Percentiles rank a stretch among this genome's conserved stretches.
Conservation (phyloP, 2,888 invertebrate species). For the Sinohyriopsis cumingii region DNA sequence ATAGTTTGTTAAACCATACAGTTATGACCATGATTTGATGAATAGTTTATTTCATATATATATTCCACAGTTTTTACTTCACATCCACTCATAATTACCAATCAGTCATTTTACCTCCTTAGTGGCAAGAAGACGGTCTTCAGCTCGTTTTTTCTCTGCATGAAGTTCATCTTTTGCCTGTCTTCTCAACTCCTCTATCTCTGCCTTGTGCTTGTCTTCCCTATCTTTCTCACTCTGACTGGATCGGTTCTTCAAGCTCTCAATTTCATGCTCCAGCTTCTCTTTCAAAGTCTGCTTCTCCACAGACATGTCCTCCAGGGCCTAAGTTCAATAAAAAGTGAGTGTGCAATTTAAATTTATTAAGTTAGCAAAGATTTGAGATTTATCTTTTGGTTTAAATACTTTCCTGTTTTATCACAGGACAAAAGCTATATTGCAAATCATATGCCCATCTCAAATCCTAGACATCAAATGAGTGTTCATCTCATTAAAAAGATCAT, state of each 20-base stretch:
- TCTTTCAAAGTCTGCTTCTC: slow-evolving; percentile 65
- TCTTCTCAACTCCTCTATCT: slow-evolving; percentile 39
- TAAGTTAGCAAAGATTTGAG: not conserved
- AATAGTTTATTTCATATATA: not conserved
- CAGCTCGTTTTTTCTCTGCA: slow-evolving; percentile 41
- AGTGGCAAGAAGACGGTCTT: slow-evolving; percentile 43
- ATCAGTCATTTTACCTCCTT: slow-evolving; percentile 50
- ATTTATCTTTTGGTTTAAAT: no score
- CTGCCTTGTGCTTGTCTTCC: slow-evolving; percentile 36
- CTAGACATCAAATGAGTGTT: no score
- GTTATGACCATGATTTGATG: no score
- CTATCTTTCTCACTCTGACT: slow-evolving; percentile 41
- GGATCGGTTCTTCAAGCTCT: slow-evolving; percentile 43
- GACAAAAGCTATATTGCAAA: no score
- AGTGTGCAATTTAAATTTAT: not conserved
- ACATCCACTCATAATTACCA: not conserved
- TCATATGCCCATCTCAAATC: no score
- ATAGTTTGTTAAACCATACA: no score
- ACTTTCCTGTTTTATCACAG: no score
- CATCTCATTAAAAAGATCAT: no score
- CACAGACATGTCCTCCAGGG: slow-evolving; percentile 61
- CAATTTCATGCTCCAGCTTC: slow-evolving; percentile 58
- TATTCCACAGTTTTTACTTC: not conserved
- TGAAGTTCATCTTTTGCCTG: slow-evolving; percentile 45
- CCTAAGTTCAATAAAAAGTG: slow-evolving; percentile 35